Evolutionary conservation across 2,797 vertebrate genomes (phyloP).

Genomic region (Fistularia tabacaria): DNA sequence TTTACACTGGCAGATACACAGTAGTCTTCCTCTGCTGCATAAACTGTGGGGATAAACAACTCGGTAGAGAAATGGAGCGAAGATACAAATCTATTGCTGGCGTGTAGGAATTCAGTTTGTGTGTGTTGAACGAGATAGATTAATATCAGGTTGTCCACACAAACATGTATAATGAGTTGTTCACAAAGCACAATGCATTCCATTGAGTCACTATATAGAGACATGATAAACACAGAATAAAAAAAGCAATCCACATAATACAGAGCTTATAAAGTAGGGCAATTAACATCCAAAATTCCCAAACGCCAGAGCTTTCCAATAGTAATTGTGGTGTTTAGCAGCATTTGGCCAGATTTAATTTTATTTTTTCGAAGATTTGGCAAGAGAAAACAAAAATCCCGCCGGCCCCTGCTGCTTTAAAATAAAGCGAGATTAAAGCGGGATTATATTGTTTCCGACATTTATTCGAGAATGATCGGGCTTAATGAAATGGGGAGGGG

Average conservation of each 20-base stretch:
- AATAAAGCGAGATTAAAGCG: constrained; percentile 48
- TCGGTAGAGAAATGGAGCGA: constrained; percentile 43
- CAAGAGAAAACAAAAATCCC: constrained; percentile 44
- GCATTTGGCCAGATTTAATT: constrained; percentile 22
- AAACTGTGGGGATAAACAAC: constrained; percentile 58
- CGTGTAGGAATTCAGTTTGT: constrained; percentile 28
- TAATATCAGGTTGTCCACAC: constrained; percentile 37
- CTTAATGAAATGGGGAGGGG: constrained; percentile 6
- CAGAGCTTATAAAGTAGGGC: constrained; percentile 4
- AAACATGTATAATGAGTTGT: constrained; percentile 43
- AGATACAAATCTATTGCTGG: constrained; percentile 46
- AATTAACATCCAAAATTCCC: background rate
- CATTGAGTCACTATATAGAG: constrained; percentile 13
- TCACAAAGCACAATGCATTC: constrained; percentile 30
- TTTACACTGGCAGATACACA: constrained; percentile 36
- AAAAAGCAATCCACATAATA: constrained; percentile 21
- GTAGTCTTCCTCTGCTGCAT: constrained; percentile 52
- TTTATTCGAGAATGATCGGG: constrained; percentile 41
- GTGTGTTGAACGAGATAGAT: constrained; percentile 36
- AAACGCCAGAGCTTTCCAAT: constrained; percentile 11
- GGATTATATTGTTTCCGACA: constrained; percentile 42
- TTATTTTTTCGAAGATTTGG: constrained; percentile 34
- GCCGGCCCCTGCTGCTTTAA: constrained; percentile 46
- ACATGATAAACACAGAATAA: constrained; percentile 19
- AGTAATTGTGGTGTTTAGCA: constrained; percentile 19